Base-by-base conservation (phyloP, 2,797 vertebrate genomes). In the Falco concolor region DNA sequence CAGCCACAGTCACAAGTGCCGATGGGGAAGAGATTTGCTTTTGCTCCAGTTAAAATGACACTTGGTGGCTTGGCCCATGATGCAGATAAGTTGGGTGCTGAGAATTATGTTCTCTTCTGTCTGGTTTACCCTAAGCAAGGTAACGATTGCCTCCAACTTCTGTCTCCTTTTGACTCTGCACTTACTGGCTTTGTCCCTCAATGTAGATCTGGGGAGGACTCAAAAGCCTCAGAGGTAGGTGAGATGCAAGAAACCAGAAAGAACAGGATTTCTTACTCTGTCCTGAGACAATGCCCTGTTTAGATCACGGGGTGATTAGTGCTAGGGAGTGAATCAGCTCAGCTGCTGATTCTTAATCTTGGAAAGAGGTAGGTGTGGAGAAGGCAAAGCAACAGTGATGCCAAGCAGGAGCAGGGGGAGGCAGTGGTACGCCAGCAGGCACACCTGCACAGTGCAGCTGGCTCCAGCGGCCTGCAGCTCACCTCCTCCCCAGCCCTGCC, bases 31-130 rank as follows among this genome's bases (percentile, higher is more conserved):
- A 92, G 59, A 89, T 91, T 87, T 89, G 53, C 3, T 68, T 93
- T 95, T 87, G 27, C 68, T 85, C 45, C 49, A 84, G 45, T 73
- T 90, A 89, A 94, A 95, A 93, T 61, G 49, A 44, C 61, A 83
- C 12, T 10, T 42, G 36, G 42, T 82, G 32, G 40, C 70, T 93
- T 84, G 60, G 34, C 32, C 59, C 10, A 12, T 5, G 13, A 28
- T 59, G 32, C 45, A 77, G 49, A 23, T 78, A 57, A 87, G 64
- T 60, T 36, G 30, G 40, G 34, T 47, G 22, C 61, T 80, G 77
- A 47, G 45, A 74, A 89, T 89, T 72, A 21, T 24, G 38, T 54
- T 93, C 32, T 76, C 10, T 56, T 90, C 52, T 22, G 28, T 27
- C 36, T 78, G 40, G 8, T 85, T 84, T 93, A 73, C 56, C 76